Evolutionary conservation across 2,888 invertebrate genomes (phyloP).

Genomic region (Dryobota labecula): DNA sequence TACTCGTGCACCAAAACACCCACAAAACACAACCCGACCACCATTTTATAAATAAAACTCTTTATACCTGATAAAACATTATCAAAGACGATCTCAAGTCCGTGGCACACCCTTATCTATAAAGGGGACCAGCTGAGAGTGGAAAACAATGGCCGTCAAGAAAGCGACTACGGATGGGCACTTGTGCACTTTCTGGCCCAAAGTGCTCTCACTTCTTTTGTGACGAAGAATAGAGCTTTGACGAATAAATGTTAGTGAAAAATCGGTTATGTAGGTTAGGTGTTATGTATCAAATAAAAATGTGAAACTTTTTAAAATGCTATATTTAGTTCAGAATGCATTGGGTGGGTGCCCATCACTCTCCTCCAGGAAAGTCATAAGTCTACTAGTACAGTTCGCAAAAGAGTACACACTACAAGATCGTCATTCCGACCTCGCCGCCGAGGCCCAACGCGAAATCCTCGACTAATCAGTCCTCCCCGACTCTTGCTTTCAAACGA

Average conservation of each 20-base stretch:
- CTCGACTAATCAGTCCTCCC: no score
- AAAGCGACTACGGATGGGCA: conserved; percentile 57
- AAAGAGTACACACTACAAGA: no score
- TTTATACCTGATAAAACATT: conserved; percentile 57
- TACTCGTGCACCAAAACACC: background rate
- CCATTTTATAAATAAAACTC: conserved; percentile 42
- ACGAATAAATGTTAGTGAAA: conserved; percentile 40
- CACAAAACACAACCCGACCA: conserved; percentile 16
- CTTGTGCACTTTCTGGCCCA: conserved; percentile 67
- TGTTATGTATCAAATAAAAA: background rate
- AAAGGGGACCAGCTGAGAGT: conserved; percentile 60
- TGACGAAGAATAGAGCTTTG: conserved; percentile 38
- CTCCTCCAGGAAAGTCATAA: no score
- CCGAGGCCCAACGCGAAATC: no score
- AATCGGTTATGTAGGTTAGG: conserved; percentile 47
- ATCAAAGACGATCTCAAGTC: conserved; percentile 61
- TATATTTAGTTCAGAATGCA: background rate
- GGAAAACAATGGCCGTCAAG: conserved; percentile 66
- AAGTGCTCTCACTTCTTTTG: conserved; percentile 57
- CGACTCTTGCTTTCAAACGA: no score
- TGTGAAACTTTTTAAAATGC: background rate
- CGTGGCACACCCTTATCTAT: conserved; percentile 58
- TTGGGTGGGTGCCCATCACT: no score
- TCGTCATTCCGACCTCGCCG: no score
- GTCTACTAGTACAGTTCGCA: no score